Conservation (phyloP, 2,113 vertebrate species). For the Gorsachius goisagi region DNA sequence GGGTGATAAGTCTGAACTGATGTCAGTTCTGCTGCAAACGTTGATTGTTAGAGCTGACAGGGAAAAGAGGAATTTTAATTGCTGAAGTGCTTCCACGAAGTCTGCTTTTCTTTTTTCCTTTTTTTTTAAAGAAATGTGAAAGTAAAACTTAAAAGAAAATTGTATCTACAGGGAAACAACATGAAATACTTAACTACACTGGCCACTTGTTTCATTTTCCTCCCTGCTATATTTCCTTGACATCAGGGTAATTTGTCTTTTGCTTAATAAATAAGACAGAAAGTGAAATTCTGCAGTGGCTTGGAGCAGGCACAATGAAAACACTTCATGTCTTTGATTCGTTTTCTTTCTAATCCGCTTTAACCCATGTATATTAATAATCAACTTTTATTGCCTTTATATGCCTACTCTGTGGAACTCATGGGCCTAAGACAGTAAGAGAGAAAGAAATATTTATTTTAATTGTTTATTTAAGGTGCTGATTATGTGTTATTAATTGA, state of each 20-base stretch:
- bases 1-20: not conserved
- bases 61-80: not conserved
- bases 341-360: not conserved
- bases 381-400: constrained; percentile 3
- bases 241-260: constrained; percentile 63
- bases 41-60: not conserved
- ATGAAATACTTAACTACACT: not conserved
- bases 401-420: not conserved
- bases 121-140: not conserved
- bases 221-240: constrained; percentile 37
- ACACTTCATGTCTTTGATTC: constrained; percentile 1
- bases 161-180: not conserved
- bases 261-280: constrained; percentile 50
- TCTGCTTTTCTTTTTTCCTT: not conserved
- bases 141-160: not conserved
- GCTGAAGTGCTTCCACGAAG: not conserved
- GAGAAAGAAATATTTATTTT: not conserved
- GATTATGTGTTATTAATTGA: not conserved
- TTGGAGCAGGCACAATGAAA: constrained; percentile 23
- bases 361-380: not conserved
- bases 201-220: constrained; percentile 55
- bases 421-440: not conserved
- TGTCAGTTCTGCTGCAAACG: not conserved
- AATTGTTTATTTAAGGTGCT: not conserved
- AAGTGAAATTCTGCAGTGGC: constrained; percentile 41